phyloP scores from a whole-genome alignment of 2,113 vertebrate genomes.

The Monopterus albus region DNA sequence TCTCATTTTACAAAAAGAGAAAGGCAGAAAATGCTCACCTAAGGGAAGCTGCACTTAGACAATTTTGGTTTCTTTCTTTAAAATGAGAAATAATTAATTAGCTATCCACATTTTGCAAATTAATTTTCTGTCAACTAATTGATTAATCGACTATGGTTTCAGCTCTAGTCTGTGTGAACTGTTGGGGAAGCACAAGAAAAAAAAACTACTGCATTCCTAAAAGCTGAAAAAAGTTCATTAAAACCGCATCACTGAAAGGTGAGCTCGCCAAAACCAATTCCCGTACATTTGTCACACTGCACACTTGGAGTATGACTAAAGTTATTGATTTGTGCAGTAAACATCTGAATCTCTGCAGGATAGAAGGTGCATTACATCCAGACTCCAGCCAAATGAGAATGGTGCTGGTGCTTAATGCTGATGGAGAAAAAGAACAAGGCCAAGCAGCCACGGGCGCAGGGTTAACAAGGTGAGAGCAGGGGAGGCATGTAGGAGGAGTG shows the following conservation, averaged over 20 bases:
- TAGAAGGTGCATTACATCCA: not conserved
- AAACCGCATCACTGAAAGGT: not conserved
- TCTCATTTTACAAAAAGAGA: not conserved
- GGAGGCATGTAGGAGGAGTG: slow-evolving; percentile 32
- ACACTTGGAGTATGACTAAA: not conserved
- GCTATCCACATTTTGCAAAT: not conserved
- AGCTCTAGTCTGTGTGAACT: no score
- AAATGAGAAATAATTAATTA: not conserved
- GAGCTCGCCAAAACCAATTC: not conserved
- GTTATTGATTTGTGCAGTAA: slow-evolving; percentile 14
- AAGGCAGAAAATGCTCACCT: not conserved
- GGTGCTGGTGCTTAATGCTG: slow-evolving; percentile 15
- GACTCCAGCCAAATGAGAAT: slow-evolving; percentile 4
- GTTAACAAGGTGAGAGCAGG: slow-evolving; percentile 46
- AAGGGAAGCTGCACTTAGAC: not conserved
- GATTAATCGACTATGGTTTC: no score
- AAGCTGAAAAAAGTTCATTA: no score
- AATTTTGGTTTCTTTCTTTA: not conserved
- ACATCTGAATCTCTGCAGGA: slow-evolving; percentile 9
- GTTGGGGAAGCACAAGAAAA: no score
- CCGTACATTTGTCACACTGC: not conserved
- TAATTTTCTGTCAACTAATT: no score
- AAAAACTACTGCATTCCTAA: no score
- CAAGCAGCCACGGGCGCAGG: slow-evolving; percentile 32
- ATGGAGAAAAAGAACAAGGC: slow-evolving; percentile 50